phyloP scores from a whole-genome alignment of 2,797 vertebrate genomes.

The Botia kubotai region DNA sequence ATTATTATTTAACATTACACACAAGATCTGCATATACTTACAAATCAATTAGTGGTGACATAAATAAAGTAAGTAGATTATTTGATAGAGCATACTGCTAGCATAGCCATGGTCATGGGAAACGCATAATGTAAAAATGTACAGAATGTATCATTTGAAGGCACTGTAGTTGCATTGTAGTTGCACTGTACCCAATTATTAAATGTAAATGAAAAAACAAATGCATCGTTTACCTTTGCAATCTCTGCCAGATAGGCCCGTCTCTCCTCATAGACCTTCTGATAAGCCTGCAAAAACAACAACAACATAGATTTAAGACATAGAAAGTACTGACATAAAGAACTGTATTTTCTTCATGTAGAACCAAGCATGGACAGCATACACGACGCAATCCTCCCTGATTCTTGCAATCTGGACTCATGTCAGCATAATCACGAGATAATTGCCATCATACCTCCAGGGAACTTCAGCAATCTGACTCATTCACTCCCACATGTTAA shows the following conservation, averaged over 20 bases:
- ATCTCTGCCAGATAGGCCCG: constrained; percentile 83
- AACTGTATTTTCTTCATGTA: not conserved
- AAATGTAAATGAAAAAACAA: not conserved
- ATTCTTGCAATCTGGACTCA: not conserved
- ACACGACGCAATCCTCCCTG: not conserved
- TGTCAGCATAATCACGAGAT: not conserved
- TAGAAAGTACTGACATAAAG: not conserved
- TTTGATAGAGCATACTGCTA: not conserved
- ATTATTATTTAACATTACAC: not conserved
- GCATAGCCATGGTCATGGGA: not conserved
- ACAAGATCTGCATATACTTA: not conserved
- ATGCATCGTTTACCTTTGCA: constrained; percentile 78
- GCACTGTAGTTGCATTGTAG: too few relatives aligned
- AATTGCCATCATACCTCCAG: not conserved
- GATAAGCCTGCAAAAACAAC: constrained; percentile 80
- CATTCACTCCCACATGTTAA: constrained; percentile 6
- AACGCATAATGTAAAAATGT: too few relatives aligned
- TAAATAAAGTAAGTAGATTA: not conserved
- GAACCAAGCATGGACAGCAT: not conserved
- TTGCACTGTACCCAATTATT: not conserved
- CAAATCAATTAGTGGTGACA: not conserved
- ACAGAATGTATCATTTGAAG: not conserved
- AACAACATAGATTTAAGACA: constrained; percentile 19
- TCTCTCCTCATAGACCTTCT: constrained; percentile 83
- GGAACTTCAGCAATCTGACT: constrained; percentile 4